Percentiles rank a stretch among this genome's conserved stretches.
Conservation (phyloP, 2,888 invertebrate genomes). For the Dasysyrphus albostriatus region DNA sequence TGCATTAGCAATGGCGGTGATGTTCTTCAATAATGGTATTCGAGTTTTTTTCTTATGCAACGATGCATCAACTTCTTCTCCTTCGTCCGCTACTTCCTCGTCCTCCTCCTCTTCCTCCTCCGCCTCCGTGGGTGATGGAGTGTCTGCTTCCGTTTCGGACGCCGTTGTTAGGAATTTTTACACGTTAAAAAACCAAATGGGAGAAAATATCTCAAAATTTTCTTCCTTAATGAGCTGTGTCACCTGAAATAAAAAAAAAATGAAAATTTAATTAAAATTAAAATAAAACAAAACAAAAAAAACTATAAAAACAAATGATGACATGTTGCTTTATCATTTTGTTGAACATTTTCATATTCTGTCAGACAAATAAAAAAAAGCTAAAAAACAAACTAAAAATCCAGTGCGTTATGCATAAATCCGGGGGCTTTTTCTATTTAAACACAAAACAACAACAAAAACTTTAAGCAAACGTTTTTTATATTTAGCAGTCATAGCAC, state of each 20-base stretch:
- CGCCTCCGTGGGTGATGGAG: conserved; percentile 64
- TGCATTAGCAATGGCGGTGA: conserved; percentile 42
- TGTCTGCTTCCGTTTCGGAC: conserved; percentile 67
- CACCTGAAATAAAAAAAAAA: conserved; percentile 60
- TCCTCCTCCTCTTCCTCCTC: conserved; percentile 38
- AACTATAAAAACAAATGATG: conserved; percentile 62
- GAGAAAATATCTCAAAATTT: conserved; percentile 5
- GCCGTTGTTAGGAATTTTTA: conserved; percentile 70
- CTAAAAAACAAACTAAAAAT: conserved; percentile 5
- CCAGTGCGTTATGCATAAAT: conserved; percentile 4
- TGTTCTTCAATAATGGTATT: conserved; percentile 24
- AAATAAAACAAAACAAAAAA: conserved; percentile 21
- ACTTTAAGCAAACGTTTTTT: conserved; percentile 5
- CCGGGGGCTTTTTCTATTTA: neutral
- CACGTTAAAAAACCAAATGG: conserved; percentile 1
- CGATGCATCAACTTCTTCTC: conserved; percentile 8
- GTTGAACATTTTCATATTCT: conserved; percentile 46
- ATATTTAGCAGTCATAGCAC: conserved; percentile 69
- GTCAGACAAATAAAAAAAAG: neutral
- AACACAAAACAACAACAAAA: conserved; percentile 21
- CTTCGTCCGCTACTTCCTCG: conserved; percentile 22
- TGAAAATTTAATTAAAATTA: conserved; percentile 13
- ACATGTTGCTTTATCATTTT: conserved; percentile 55
- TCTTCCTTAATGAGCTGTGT: conserved; percentile 56
- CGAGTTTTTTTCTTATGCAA: neutral